Percentiles rank a stretch among this genome's conserved stretches.
These are phyloP conservation scores for Centropyge bicolor DNA, from an alignment of 2,797 vertebrate species.

Conservation along the genomic window DNA sequence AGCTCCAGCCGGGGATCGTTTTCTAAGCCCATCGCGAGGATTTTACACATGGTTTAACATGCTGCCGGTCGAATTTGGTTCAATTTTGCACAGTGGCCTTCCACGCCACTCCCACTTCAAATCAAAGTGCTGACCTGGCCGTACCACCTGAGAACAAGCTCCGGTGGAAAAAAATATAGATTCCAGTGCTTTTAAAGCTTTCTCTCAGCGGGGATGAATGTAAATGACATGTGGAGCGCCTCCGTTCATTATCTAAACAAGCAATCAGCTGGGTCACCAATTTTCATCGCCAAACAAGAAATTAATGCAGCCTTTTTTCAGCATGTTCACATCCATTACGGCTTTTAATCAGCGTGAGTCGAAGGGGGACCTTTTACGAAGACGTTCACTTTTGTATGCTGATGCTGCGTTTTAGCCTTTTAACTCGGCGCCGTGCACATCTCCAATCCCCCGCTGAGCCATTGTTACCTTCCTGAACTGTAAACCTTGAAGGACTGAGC, in stretches of 20 bases:
- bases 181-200: conserved; percentile 41
- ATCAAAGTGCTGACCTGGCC: conserved; percentile 75
- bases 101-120: conserved; percentile 74
- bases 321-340: conserved; percentile 37
- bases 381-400: conserved; percentile 50
- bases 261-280: conserved; percentile 32
- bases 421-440: conserved; percentile 59
- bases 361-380: conserved; percentile 31
- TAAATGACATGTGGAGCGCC: conserved; percentile 4
- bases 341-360: conserved; percentile 41
- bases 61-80: conserved; percentile 80
- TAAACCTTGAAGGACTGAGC: conserved; percentile 78
- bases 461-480: conserved; percentile 73
- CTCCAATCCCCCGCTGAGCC: conserved; percentile 63
- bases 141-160: conserved; percentile 66
- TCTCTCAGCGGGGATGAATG: conserved; percentile 26
- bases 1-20: conserved; percentile 74
- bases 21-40: conserved; percentile 77
- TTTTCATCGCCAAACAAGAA: conserved; percentile 40
- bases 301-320: conserved; percentile 29
- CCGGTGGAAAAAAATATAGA: conserved; percentile 38
- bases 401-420: conserved; percentile 65
- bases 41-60: conserved; percentile 87
- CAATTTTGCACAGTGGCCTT: conserved; percentile 81
- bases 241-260: conserved; percentile 46